Evolutionary conservation across 2,888 invertebrate genomes (phyloP).

Genomic region (Hyposoter dolosus): DNA sequence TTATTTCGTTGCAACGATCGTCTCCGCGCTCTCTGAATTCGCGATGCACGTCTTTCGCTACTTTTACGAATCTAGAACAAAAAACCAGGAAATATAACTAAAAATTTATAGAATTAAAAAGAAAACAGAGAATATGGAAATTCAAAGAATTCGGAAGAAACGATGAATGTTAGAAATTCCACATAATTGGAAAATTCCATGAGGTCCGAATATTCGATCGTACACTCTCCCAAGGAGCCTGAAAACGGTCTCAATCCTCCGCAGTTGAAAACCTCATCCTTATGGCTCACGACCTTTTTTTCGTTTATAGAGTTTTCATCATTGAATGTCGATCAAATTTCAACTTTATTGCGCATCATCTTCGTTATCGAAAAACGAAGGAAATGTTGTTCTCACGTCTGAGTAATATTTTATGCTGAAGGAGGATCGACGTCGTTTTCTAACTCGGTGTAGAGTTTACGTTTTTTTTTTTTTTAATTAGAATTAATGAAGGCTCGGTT

Average conservation of each 20-base stretch:
- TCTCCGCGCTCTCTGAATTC: constrained; percentile 85
- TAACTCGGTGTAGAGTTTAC: not conserved
- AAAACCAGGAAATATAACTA: constrained; percentile 14
- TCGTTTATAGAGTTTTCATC: not conserved
- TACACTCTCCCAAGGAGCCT: not conserved
- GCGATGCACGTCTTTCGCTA: constrained; percentile 85
- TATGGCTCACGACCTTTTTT: not conserved
- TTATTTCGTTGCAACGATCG: constrained; percentile 85
- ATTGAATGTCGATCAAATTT: not conserved
- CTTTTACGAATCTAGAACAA: constrained; percentile 84
- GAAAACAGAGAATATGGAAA: not conserved
- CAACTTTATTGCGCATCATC: not conserved
- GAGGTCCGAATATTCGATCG: not conserved
- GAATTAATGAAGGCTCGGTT: not conserved
- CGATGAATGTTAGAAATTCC: not conserved
- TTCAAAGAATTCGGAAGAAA: not conserved
- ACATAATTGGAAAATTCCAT: not conserved
- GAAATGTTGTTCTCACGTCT: too few relatives aligned
- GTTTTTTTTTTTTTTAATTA: not conserved
- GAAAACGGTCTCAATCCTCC: not conserved
- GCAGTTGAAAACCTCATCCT: not conserved
- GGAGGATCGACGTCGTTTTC: not conserved
- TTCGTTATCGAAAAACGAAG: not conserved
- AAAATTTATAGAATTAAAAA: not conserved
- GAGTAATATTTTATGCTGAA: not conserved